Percentiles rank a stretch among this genome's conserved stretches.
phyloP scores from a whole-genome alignment of 2,113 vertebrate species.

The Callorhinus ursinus region DNA sequence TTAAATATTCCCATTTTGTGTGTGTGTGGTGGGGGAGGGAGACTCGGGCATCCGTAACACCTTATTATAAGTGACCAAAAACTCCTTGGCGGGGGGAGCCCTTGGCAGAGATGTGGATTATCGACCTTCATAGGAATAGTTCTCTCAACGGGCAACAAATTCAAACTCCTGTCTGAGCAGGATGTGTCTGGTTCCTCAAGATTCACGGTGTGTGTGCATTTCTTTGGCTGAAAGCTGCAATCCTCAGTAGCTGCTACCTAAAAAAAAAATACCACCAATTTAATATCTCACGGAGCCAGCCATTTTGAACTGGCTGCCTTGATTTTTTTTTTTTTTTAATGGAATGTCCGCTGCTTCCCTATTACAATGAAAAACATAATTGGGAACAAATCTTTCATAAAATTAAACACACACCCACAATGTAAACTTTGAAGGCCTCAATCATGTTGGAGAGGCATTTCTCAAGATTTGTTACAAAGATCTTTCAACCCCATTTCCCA shows the following conservation, averaged over 20 bases:
- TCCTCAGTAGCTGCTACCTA: not conserved
- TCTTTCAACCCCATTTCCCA: conserved; percentile 42
- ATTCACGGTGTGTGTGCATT: conserved; percentile 10
- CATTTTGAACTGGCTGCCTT: conserved; percentile 14
- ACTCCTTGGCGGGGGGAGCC: not conserved
- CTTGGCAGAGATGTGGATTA: not conserved
- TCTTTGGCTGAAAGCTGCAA: conserved; percentile 24
- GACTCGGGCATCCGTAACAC: conserved; percentile 16
- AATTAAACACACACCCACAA: conserved; percentile 51
- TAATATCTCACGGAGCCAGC: not conserved
- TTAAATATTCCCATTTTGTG: not conserved
- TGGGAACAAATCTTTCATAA: conserved; percentile 58
- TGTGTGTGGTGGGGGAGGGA: not conserved
- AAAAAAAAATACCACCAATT: conserved; percentile 1
- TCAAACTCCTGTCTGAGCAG: conserved; percentile 53
- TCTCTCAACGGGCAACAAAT: conserved; percentile 55
- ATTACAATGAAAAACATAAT: not conserved
- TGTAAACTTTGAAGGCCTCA: conserved; percentile 6
- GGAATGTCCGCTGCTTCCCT: not conserved
- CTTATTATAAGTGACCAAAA: conserved; percentile 44
- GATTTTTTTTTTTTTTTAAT: not conserved
- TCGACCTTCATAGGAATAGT: conserved; percentile 12
- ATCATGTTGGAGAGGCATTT: not conserved
- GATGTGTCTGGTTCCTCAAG: conserved; percentile 60
- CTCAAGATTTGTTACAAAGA: conserved; percentile 47